Evolutionary conservation across 2,888 invertebrate species (phyloP), one percentile per base, ranked within the genome.

Genomic region (Stratiomys singularior): DNA sequence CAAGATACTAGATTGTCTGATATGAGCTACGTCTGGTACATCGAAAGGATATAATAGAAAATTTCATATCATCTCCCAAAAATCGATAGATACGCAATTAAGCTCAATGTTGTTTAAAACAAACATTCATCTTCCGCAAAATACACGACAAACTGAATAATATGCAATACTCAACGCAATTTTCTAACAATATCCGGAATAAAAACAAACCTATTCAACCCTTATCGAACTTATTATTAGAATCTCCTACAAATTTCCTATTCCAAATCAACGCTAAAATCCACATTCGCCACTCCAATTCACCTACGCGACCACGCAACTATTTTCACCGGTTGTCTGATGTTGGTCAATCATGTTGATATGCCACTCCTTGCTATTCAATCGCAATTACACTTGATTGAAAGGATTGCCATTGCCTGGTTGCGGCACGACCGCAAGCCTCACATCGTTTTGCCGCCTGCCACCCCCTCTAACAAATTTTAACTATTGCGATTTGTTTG

Each of bases 371-470:
- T 46, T 23, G 47, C 25, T 44, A 47, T 69, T 69, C 69, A 69
- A 69, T 69, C 25, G n/a, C 47, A 69, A 69, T 69, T 46, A 69
- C 47, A 69, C 23, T 69, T 69, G 69, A 69, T 69, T 47, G 46
- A 46, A 67, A 47, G 47, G 69, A 25, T 46, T 30, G 27, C 69
- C 69, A 47, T n/a, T n/a, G n/a, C n/a, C n/a, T 25, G 15, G 0
- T 52, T 5, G 13, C 21, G 60, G 23, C 23, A 60, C 60, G 25
- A n/a, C 60, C 9, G 21, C 37, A 3, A 25, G 23, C 23, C 18
- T 4, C 4, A 60, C 4, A 23, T 21, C 21, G 4, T 21, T 60
- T 60, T 5, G 23, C 60, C 4, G 11, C 18, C 60, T 4, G 25
- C 25, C 23, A 5, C 7, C 60, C 21, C 60, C 18, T 52, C 37